These are phyloP conservation scores for Corvus moneduloides DNA, from an alignment of 2,113 vertebrate genomes.

Conservation along the genomic window DNA sequence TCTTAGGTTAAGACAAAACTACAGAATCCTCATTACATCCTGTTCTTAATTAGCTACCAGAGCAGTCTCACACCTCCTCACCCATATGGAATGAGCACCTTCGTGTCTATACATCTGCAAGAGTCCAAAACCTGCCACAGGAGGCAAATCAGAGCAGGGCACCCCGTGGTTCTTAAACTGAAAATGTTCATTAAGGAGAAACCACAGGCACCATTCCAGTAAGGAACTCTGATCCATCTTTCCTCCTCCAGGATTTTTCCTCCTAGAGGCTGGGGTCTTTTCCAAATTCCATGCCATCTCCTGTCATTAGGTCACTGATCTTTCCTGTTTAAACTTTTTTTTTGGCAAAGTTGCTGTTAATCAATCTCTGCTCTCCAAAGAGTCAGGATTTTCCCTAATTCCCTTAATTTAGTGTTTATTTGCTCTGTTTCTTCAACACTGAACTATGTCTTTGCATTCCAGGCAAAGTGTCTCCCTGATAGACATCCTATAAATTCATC, in stretches of 20 bases:
- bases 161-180: neutral
- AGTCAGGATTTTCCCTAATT: neutral
- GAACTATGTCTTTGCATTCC: neutral
- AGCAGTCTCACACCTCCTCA: neutral
- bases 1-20: neutral
- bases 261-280: neutral
- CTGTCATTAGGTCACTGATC: neutral
- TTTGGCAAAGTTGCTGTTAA: neutral
- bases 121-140: neutral
- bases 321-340: neutral
- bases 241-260: neutral
- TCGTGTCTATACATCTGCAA: neutral
- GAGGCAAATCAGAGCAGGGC: neutral
- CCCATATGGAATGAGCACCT: rapidly evolving
- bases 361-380: rapidly evolving
- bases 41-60: neutral
- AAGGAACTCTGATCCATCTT: neutral
- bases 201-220: neutral
- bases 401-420: neutral
- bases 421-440: neutral
- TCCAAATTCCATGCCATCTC: neutral
- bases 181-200: neutral
- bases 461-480: neutral
- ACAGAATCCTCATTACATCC: neutral
- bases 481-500: neutral